Conservation (phyloP, 2,888 invertebrate species). For the Subacronicta megacephala region DNA sequence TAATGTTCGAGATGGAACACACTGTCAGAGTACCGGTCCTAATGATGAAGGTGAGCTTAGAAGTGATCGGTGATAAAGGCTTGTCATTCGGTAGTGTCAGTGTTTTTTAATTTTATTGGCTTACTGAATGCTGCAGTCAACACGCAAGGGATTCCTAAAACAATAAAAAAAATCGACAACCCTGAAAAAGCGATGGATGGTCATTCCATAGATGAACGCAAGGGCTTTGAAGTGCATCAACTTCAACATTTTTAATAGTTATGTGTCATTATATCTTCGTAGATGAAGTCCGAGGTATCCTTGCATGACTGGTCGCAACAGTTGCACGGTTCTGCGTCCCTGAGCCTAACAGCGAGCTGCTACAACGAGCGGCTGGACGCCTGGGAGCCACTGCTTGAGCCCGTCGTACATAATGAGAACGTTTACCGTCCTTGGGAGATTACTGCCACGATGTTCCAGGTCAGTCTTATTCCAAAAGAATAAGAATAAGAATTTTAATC, state of each 20-base stretch:
- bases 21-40: conserved; percentile 77
- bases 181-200: too few species aligned
- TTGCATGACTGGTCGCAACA: conserved; percentile 92
- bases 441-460: conserved; percentile 91
- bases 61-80: too few species aligned
- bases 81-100: too few species aligned
- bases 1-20: conserved; percentile 91
- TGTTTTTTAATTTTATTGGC: too few species aligned
- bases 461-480: conserved; percentile 30
- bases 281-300: conserved; percentile 89
- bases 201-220: too few species aligned
- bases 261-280: conserved; percentile 7
- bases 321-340: conserved; percentile 81
- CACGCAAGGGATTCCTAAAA: too few species aligned
- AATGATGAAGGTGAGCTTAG: conserved; percentile 73
- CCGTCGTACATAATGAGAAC: conserved; percentile 91
- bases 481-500: conserved; percentile 47
- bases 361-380: conserved; percentile 92
- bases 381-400: conserved; percentile 96
- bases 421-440: conserved; percentile 93
- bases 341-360: conserved; percentile 86
- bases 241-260: background rate
- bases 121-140: too few species aligned
- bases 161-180: too few species aligned
- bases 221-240: too few species aligned